Conservation (phyloP, 2,888 invertebrate species). For the Melanchra persicariae region DNA sequence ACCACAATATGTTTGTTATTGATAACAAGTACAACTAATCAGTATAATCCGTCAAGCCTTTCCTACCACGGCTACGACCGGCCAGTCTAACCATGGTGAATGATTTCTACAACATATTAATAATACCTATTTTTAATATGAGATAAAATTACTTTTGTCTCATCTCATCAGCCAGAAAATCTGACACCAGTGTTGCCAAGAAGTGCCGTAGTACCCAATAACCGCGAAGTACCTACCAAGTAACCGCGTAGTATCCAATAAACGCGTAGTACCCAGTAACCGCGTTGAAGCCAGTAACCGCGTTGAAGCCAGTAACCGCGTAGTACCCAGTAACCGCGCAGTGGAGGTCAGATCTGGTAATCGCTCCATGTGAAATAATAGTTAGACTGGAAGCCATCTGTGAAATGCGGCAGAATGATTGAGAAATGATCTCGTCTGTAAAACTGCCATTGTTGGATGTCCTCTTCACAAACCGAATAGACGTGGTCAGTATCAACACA, state of each 20-base stretch:
- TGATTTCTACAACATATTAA: not conserved
- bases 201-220: too few relatives aligned
- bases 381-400: too few relatives aligned
- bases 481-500: not conserved
- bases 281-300: not conserved
- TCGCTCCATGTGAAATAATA: not conserved
- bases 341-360: too few relatives aligned
- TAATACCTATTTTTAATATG: not conserved
- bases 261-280: not conserved
- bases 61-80: not conserved
- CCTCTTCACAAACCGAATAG: not conserved
- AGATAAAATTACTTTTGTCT: not conserved
- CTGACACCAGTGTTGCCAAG: too few relatives aligned
- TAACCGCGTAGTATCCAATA: not conserved
- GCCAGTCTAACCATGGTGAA: not conserved
- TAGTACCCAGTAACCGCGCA: not conserved
- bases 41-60: not conserved
- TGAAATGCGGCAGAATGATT: too few relatives aligned
- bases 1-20: slow-evolving; percentile 11
- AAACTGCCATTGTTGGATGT: too few relatives aligned
- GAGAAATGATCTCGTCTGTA: too few relatives aligned
- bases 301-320: not conserved
- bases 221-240: not conserved
- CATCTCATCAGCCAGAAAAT: too few relatives aligned
- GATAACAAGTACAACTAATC: slow-evolving; percentile 1